Base-by-base conservation (phyloP, 64 coral and sea anemone species). In the Stichodactyla helianthus region DNA sequence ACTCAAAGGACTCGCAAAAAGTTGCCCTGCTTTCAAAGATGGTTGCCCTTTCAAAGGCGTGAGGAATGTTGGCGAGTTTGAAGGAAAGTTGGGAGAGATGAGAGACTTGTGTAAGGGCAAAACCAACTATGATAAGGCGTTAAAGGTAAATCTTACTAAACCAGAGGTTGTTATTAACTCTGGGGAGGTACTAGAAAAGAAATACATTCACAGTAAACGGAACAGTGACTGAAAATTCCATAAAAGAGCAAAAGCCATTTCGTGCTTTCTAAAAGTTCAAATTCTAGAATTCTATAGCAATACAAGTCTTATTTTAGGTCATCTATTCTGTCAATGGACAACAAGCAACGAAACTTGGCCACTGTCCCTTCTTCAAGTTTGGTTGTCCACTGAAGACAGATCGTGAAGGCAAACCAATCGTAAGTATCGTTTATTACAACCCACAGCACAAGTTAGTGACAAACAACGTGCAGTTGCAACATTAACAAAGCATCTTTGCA, bases 61-160 rank as follows among this genome's bases (percentile, higher is more conserved):
- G 16, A 86, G 61, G 27, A 71, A 58, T 27, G 63, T 86, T 50
- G 85, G 83, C 19, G 85, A 86, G 85, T 52, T 86, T 86, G 50
- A 86, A 64, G 85, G 22, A 7, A 86, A 71, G 85, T 13, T 86
- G 22, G 85, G 62, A 12, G 44, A 76, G 51, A 86, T 86, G 85
- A 63, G 65, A 4, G 65, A 76, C 19, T 31, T 70, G 6, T 86
- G 50, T 19, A 86, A 86, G 17, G 85, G 85, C 22, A 70, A 86
- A 17, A 53, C 64, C 20, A 52, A 26, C 19, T 86, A 71, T 25
- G 35, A 70, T 3, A 17, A 86, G 50, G 62, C 68, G 0, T 18
- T 86, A 50, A 71, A 60, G 63, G 85, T 53, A n/a, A 54, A 5
- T 44, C 35, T 2, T 2, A 44, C 35, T 44, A 44, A 3, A 1